Conservation (phyloP, 2,797 vertebrate species). For the Geotrypetes seraphini region DNA sequence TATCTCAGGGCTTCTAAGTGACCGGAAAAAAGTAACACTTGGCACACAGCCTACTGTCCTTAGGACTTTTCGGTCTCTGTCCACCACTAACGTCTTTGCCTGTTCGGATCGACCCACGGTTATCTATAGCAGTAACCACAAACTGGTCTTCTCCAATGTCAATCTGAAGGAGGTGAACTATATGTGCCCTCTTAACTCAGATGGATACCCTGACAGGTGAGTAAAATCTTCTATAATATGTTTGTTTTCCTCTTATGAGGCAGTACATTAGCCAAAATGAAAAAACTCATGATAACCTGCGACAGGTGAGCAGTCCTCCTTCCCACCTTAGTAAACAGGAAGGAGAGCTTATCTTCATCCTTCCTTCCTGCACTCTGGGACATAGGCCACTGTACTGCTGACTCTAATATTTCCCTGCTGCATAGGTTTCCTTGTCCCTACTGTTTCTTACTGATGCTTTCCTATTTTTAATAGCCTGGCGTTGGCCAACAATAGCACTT, state of each 20-base stretch:
- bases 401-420: no score
- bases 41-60: slow-evolving; percentile 94
- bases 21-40: slow-evolving; percentile 94
- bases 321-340: no score
- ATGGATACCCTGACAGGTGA: slow-evolving; percentile 95
- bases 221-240: no score
- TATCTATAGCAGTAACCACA: slow-evolving; percentile 98
- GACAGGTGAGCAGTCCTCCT: no score
- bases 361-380: no score
- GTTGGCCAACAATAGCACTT: slow-evolving; percentile 93
- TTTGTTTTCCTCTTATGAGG: no score
- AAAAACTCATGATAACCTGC: no score
- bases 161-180: slow-evolving; percentile 99
- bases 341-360: no score
- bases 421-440: background rate
- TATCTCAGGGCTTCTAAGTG: slow-evolving; percentile 72
- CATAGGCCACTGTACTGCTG: no score
- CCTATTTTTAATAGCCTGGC: slow-evolving; percentile 66
- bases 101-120: slow-evolving; percentile 97
- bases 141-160: slow-evolving; percentile 96
- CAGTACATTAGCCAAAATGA: no score
- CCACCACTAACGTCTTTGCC: slow-evolving; percentile 95
- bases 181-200: slow-evolving; percentile 97
- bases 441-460: background rate
- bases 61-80: slow-evolving; percentile 89